Conservation (phyloP, 2,888 invertebrate genomes). For the Bursaphelenchus okinawaensis region DNA sequence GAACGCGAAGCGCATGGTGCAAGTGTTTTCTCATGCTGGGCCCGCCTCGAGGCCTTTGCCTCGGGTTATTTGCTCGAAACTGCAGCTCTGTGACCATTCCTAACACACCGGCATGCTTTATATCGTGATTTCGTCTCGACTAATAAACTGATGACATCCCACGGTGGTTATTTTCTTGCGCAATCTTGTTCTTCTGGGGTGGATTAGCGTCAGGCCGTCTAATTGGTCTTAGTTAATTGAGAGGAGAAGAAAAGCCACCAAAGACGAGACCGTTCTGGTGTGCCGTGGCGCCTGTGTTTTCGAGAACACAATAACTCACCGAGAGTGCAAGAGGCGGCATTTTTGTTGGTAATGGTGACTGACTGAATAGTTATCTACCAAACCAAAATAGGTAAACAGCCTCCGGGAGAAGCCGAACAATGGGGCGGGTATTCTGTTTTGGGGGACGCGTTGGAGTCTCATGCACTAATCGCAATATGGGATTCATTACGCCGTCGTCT, state of each 20-base stretch:
- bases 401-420: no score
- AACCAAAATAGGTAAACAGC: no score
- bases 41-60: background rate
- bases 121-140: background rate
- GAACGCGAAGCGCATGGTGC: constrained; percentile 7
- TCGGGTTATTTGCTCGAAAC: constrained; percentile 8
- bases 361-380: no score
- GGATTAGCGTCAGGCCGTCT: background rate
- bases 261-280: background rate
- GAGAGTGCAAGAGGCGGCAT: no score
- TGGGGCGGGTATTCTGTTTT: no score
- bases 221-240: background rate
- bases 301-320: no score
- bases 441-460: no score
- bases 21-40: background rate
- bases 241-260: background rate
- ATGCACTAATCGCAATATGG: no score
- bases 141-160: background rate
- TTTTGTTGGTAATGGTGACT: no score
- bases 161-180: background rate
- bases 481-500: no score
- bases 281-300: background rate
- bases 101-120: background rate
- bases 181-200: background rate
- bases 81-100: constrained; percentile 2